Percentiles rank a stretch among this genome's conserved stretches.
Evolutionary conservation across 2,797 vertebrate species (phyloP).

Genomic region (Poecilia wingei): DNA sequence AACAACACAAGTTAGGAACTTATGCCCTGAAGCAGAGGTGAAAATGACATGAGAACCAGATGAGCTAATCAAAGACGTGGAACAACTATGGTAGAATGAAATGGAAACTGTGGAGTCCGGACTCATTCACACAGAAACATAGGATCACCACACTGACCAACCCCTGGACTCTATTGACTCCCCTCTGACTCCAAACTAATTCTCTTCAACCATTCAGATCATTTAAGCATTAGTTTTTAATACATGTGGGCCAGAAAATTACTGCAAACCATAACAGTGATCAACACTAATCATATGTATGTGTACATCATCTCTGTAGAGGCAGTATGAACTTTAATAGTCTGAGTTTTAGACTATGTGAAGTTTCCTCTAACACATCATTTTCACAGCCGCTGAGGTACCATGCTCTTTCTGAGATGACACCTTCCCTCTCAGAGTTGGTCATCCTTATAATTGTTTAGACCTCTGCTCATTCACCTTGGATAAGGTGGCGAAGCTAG

Average conservation of each 20-base stretch:
- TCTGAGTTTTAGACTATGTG: not conserved
- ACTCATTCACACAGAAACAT: too few relatives aligned
- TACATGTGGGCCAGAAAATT: not conserved
- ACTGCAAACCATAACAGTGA: not conserved
- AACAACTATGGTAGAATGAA: not conserved
- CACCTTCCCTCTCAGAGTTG: not conserved
- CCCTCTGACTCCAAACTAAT: not conserved
- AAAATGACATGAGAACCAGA: not conserved
- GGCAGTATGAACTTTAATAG: not conserved
- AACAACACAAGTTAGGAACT: too few relatives aligned
- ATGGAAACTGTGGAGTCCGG: not conserved
- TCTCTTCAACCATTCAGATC: not conserved
- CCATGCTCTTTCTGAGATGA: slow-evolving; percentile 15
- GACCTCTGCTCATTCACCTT: slow-evolving; percentile 25
- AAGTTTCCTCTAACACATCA: not conserved
- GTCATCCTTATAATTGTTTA: slow-evolving; percentile 40
- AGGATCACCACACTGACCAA: not conserved
- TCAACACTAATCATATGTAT: not conserved
- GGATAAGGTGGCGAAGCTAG: slow-evolving; percentile 19
- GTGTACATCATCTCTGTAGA: not conserved
- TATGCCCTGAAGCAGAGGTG: too few relatives aligned
- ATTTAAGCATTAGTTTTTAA: not conserved
- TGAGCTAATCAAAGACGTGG: not conserved
- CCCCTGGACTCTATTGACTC: not conserved
- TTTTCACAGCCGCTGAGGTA: slow-evolving; percentile 21